phyloP scores from a whole-genome alignment of 1,140 invertebrate genomes.

The Aporrectodea caliginosa region DNA sequence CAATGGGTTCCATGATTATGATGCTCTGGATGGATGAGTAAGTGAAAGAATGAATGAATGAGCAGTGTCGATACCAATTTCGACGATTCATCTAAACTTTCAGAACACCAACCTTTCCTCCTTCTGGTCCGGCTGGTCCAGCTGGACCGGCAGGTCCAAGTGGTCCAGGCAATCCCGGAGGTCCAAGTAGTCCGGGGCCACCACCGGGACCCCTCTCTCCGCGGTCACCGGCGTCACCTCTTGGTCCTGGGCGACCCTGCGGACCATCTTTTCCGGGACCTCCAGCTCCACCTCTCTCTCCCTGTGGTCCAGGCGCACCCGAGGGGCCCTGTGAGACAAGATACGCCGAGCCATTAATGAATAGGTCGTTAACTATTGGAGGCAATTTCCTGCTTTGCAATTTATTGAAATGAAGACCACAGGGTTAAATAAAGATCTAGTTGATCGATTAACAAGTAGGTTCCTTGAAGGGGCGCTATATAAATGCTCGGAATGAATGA shows the following conservation, averaged over 20 bases:
- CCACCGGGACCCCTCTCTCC: conserved; percentile 24
- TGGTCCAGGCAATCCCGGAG: conserved; percentile 39
- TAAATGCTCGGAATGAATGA: too few relatives aligned
- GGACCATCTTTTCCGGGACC: conserved; percentile 70
- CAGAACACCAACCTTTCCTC: conserved; percentile 52
- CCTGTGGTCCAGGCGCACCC: conserved; percentile 56
- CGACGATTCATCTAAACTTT: neutral
- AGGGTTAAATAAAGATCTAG: too few relatives aligned
- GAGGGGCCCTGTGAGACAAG: neutral
- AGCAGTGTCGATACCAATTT: neutral
- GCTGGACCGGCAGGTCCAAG: conserved; percentile 68
- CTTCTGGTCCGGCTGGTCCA: conserved; percentile 63
- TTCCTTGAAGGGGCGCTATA: too few relatives aligned
- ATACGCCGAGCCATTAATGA: too few relatives aligned
- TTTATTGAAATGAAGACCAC: too few relatives aligned
- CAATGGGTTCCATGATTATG: too few relatives aligned
- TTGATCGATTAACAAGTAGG: too few relatives aligned
- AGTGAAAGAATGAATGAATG: neutral
- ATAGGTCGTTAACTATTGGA: too few relatives aligned
- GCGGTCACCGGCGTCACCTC: conserved; percentile 61
- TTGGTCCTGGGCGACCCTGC: conserved; percentile 72
- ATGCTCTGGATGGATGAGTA: neutral
- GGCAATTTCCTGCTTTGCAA: too few relatives aligned
- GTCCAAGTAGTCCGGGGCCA: conserved; percentile 54
- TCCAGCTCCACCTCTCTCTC: conserved; percentile 71